Base-by-base conservation (phyloP, 2,113 vertebrate species). In the Brachirus orientalis region DNA sequence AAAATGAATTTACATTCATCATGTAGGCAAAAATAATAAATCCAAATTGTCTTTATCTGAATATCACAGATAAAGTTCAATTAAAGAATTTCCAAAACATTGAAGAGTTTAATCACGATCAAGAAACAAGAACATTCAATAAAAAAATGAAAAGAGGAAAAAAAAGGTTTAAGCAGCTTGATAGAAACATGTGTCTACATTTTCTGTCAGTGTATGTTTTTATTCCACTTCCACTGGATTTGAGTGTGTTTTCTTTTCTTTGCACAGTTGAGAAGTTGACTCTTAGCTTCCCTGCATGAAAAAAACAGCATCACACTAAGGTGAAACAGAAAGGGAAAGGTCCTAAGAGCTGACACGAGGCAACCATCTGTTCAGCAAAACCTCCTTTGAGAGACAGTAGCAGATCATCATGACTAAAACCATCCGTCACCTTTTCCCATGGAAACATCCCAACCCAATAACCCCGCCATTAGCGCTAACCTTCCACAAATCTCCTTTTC, bases 341-440 rank as follows among this genome's bases (percentile, higher is more conserved):
- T 10, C 14, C 18, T 16, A 36, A 8, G 35, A 16, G 10, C 45
- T 18, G 8, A 55, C 51, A 66, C 51, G 22, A 72, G 69, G 52
- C 35, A 46, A 22, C 63, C 35, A 64, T 72, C 44, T 61, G 59
- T 74, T 77, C 48, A 35, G 19, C 22, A 47, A 58, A 45, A 8
- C 6, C 14, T 56, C 50, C 54, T 78, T 43, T 64, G 56, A 68
- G 18, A 64, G 43, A 58, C 56, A 51, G 46, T 11, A 51, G 16
- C 35, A 40, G 40, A 72, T 56, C 63, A 65, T 70, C 64, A 75
- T 46, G 47, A 67, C 60, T 56, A 8, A 40, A 74, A 22, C 48
- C 44, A 73, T 66, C 47, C n/a, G 50, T 78, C 71, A 68, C 35
- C 37, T 35, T 69, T 50, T 58, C 58, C 61, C 46, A 41, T 16